Base-by-base conservation (phyloP, 1,140 invertebrate genomes). In the Panagrolaimus sp. region DNA sequence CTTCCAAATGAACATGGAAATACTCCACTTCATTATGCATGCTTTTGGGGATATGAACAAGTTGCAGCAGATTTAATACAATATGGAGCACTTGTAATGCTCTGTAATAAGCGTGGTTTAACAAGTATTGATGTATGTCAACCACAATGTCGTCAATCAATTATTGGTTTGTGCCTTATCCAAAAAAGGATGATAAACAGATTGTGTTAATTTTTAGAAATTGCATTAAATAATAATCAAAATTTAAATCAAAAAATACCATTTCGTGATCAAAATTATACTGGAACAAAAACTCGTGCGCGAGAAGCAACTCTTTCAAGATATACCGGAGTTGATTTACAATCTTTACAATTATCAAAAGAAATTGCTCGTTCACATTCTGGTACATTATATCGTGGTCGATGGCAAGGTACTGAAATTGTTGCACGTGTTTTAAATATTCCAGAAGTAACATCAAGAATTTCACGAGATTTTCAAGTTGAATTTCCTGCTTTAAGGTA, bases 1-100 rank as follows among this genome's bases (percentile, higher is more conserved):
- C 93, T 94, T 45, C 91, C 92, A 5, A 99, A 99, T 84, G 96
- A 98, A 84, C 96, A 99, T 85, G 96, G 96, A 2, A 99, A 98
- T 83, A 94, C 94, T 0, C 92, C 96, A 0, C 84, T 99, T 11
- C 96, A 99, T 84, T 99, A 99, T 84, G 93, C 96, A 2, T 97
- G 94, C 82, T 98, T 99, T 85, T 98, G 95, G 95, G 91, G 91
- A 16, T 95, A 94, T 84, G 89, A 90, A 75, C 88, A 89, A 46
- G 89, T 98, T 53, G 91, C 93, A 5, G 93, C 98, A 84, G 93
- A 97, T 84, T 86, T 99, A 14, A 89, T 98, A 0, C 87, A 90
- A 69, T 89, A 91, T 72, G 95, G 94, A 31, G 93, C 93, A 5
- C 86, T 93, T 9, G 91, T 97, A 0, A 90, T 91, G 0, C 88